Base-by-base conservation (phyloP, 2,113 vertebrate genomes). In the Paradoxurus hermaphroditus region DNA sequence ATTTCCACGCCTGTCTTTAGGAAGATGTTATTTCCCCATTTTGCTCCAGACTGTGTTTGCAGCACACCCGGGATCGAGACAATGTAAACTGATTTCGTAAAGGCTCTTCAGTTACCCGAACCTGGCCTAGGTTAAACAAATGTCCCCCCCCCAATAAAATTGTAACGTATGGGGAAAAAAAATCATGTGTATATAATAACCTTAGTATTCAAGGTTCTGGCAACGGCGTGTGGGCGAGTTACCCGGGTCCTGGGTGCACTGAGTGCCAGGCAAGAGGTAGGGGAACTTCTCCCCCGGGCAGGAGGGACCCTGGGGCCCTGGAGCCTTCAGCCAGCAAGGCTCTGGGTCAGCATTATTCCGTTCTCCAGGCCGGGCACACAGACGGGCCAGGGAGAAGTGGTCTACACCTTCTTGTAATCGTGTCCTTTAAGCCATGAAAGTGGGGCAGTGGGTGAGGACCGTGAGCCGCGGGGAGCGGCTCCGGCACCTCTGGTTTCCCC, bases 391-490 rank as follows among this genome's bases (percentile, higher is more conserved):
- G 21, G n/a, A 84, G 77, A 41, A 10, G 27, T 11, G 41, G 2
- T 3, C 51, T 16, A 53, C 51, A 53, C 51, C 51, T 49, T 51
- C 82, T 62, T 70, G 41, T 16, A 12, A 18, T 75, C 25, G 29
- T 68, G 67, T 56, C 46, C 51, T 87, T 62, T 59, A 39, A 59
- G 9, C 87, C 46, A 10, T 1, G 25, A n/a, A 46, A 59, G 19
- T 13, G 34, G 63, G 36, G 39, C 65, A 31, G 1, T 19, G 65
- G 29, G 51, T 3, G 70, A 19, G 36, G 36, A 41, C 21, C 4
- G 11, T 5, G 0, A 25, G 77, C 27, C 2, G 0, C 18, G 7
- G 75, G 51, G 68, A 36, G 4, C 0, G 1, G 11, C 15, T 79
- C n/a, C 0, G 6, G 39, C 2, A 36, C 46, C 56, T 59, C 67